Evolutionary conservation across 2,797 vertebrate genomes (phyloP), one percentile per base, ranked within the genome.

Genomic region (Lagorchestes hirsutus): DNA sequence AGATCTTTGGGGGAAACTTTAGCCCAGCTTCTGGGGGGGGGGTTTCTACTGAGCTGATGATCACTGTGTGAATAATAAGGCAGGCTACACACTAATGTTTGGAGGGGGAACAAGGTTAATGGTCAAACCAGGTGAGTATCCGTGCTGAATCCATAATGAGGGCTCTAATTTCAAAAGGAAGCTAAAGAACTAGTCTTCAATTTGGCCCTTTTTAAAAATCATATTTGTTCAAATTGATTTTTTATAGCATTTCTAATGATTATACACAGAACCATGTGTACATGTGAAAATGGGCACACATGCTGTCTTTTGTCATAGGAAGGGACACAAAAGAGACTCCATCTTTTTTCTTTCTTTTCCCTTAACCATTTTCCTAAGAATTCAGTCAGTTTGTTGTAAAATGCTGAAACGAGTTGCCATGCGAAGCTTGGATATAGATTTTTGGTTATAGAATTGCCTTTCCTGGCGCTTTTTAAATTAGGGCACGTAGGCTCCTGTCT

Each of bases 21-120:
- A 94, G 97, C 93, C 96, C 87, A 1, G 96, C 96, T 96, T 97
- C 97, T 93, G 59, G 6, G 52, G 52, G 3, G 93, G 91, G 96
- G 97, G 97, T 98, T 98, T 98, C 98, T 97, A 98, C 97, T 97
- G 91, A 97, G 96, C 96, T n/a, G 92, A 58, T 92, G 67, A 97
- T 93, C 95, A 98, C 97, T 97, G 99, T 99, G 99, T 97, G 98
- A 98, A 97, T 97, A 98, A 97, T 96, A 96, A 57, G 97, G 97
- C 96, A 93, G 95, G 91, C 94, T 4, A 22, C 1, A 4, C 0
- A 92, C 82, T 98, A 93, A 97, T 96, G 29, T 98, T 99, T 93
- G 98, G 98, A 94, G 93, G 94, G 57, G 98, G 98, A 98, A 98
- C 98, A 95, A 98, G 98, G 98, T 96, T 99, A 93, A 97, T 94